phyloP scores from a whole-genome alignment of 2,888 invertebrate genomes.

The Eupithecia dodoneata region DNA sequence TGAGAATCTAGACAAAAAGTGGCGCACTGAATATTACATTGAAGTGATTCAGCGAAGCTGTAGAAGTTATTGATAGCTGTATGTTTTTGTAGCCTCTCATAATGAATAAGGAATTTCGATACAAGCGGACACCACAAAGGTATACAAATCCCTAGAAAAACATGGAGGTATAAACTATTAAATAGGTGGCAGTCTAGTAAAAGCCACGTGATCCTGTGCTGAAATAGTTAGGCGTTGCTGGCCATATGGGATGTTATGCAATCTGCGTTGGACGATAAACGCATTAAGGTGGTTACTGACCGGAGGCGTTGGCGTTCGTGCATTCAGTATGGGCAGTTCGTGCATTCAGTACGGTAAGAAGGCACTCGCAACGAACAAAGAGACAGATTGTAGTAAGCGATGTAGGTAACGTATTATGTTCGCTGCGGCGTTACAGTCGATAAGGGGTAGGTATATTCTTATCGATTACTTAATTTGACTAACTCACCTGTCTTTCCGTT shows the following conservation, averaged over 20 bases:
- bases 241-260: neutral
- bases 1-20: slow-evolving; percentile 33
- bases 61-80: neutral
- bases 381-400: too few species aligned
- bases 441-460: neutral
- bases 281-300: neutral
- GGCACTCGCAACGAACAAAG: too few species aligned
- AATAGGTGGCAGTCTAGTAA: neutral
- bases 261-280: neutral
- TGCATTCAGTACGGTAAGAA: too few species aligned
- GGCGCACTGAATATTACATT: neutral
- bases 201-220: neutral
- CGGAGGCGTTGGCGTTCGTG: too few species aligned
- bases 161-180: neutral
- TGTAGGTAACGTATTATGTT: too few species aligned
- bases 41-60: slow-evolving; percentile 8
- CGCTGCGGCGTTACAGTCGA: neutral
- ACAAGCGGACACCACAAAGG: neutral
- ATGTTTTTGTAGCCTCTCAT: neutral
- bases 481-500: slow-evolving; percentile 93
- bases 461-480: neutral
- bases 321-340: too few species aligned
- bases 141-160: neutral
- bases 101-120: neutral
- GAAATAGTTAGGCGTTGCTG: neutral